Evolutionary conservation across 1,140 invertebrate genomes (phyloP).

Genomic region (Trichomalopsis sarcophagae): DNA sequence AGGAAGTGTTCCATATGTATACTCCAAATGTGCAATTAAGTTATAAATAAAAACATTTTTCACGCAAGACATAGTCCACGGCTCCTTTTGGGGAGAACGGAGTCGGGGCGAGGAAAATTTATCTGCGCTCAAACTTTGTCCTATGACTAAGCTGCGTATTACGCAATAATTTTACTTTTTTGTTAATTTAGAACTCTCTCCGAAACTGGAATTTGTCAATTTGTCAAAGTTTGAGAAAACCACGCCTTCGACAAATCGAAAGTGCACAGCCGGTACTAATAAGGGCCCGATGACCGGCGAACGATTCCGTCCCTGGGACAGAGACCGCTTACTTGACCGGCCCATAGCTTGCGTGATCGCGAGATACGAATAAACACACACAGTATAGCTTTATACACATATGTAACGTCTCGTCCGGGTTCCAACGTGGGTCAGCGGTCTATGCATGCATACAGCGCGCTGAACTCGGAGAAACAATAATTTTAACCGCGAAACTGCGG

Average conservation of each 20-base stretch:
- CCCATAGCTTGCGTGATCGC: slow-evolving; percentile 23
- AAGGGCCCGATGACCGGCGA: background rate
- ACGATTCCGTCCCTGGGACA: background rate
- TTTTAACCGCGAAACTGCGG: slow-evolving; percentile 16
- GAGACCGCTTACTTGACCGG: slow-evolving; percentile 16
- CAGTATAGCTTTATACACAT: background rate
- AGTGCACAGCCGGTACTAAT: background rate
- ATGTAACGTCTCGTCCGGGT: background rate
- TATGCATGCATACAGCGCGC: background rate
- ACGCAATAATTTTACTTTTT: too few species aligned
- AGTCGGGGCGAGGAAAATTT: too few species aligned
- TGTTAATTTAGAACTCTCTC: too few species aligned
- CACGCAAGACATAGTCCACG: too few species aligned
- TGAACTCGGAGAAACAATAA: slow-evolving; percentile 22
- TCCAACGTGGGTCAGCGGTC: background rate
- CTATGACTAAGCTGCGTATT: too few species aligned
- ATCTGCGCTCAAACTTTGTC: too few species aligned
- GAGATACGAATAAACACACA: background rate
- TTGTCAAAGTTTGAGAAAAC: too few species aligned
- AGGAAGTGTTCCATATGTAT: background rate
- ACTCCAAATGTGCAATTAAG: background rate
- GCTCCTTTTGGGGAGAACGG: too few species aligned
- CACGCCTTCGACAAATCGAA: background rate
- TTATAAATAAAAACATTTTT: background rate
- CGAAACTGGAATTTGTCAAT: too few species aligned